phyloP scores from a whole-genome alignment of 2,888 invertebrate genomes.

The Apamea sordens region DNA sequence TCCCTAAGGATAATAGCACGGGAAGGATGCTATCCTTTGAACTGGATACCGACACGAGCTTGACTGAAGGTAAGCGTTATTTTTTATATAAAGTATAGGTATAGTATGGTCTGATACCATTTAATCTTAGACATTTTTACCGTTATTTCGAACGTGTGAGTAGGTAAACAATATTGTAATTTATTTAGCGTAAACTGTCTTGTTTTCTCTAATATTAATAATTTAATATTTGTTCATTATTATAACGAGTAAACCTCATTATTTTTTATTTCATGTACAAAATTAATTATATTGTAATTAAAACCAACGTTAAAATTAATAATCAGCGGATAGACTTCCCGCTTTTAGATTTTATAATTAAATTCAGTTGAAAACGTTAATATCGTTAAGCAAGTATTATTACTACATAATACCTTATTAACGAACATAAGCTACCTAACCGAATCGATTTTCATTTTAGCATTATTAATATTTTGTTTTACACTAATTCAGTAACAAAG shows the following conservation, averaged over 20 bases:
- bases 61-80: constrained; percentile 77
- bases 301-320: neutral
- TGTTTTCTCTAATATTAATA: neutral
- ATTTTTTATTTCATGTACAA: neutral
- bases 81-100: neutral
- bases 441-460: neutral
- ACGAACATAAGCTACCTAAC: neutral
- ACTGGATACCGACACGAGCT: constrained; percentile 74
- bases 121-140: neutral
- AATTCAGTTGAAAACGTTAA: neutral
- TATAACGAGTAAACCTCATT: neutral
- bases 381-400: neutral
- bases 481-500: neutral
- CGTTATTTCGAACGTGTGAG: neutral
- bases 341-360: neutral
- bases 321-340: neutral
- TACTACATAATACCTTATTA: neutral
- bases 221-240: neutral
- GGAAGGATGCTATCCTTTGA: constrained; percentile 80
- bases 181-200: neutral
- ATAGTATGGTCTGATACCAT: neutral
- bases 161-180: no score
- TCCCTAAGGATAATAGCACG: constrained; percentile 77
- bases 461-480: neutral
- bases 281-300: no score